These are phyloP conservation scores for Aulostomus chinensis DNA, from an alignment of 2,797 vertebrate genomes.

Conservation along the genomic window DNA sequence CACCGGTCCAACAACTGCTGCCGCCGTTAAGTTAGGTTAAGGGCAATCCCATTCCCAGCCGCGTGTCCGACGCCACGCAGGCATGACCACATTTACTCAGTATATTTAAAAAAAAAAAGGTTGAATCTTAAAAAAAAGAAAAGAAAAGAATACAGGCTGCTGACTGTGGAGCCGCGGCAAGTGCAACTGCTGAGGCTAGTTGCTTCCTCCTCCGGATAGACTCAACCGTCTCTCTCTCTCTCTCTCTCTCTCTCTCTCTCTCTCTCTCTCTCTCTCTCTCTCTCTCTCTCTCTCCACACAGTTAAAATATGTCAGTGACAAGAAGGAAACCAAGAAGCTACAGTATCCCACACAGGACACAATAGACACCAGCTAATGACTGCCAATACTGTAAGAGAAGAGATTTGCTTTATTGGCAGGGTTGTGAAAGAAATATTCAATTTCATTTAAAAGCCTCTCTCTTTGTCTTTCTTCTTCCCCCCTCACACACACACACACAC, in stretches of 20 bases:
- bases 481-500: not conserved
- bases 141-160: conserved; percentile 26
- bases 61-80: conserved; percentile 3
- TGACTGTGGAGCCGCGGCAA: conserved; percentile 55
- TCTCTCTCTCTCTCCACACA: conserved; percentile 30
- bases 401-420: conserved; percentile 34
- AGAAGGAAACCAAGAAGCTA: conserved; percentile 20
- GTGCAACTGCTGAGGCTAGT: conserved; percentile 56
- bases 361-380: conserved; percentile 23
- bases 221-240: conserved; percentile 39
- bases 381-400: conserved; percentile 38
- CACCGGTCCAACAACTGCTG: conserved; percentile 51
- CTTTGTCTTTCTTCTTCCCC: not conserved
- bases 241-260: conserved; percentile 26
- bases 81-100: not conserved
- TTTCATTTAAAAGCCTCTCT: conserved; percentile 22
- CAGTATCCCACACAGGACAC: conserved; percentile 10
- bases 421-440: conserved; percentile 51
- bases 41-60: conserved; percentile 54
- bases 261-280: conserved; percentile 19
- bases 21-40: conserved; percentile 51
- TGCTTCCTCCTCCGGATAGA: conserved; percentile 55
- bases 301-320: conserved; percentile 59
- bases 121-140: not conserved
- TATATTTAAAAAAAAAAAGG: conserved; percentile 7